Conservation (phyloP, 1,140 invertebrate genomes). For the Drosophila quadrilineata region DNA sequence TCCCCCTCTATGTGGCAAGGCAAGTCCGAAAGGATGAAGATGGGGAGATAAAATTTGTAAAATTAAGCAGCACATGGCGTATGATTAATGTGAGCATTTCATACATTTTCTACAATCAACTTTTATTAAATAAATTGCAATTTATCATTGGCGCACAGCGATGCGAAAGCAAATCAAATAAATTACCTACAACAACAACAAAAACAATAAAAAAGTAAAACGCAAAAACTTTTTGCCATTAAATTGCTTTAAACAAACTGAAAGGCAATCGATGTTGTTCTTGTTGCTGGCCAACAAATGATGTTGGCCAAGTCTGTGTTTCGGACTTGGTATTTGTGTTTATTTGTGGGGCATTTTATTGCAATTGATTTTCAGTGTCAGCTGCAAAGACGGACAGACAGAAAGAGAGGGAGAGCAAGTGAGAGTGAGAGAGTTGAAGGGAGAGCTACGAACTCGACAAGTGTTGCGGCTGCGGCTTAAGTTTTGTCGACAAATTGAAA, state of each 20-base stretch:
- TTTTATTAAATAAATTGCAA: conserved; percentile 66
- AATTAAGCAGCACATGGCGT: conserved; percentile 64
- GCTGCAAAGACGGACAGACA: conserved; percentile 50
- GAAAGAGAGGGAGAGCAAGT: conserved; percentile 13
- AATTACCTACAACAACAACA: conserved; percentile 54
- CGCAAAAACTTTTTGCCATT: conserved; percentile 74
- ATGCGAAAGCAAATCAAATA: conserved; percentile 64
- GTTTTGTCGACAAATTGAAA: conserved; percentile 76
- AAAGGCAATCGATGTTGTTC: conserved; percentile 41
- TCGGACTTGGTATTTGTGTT: conserved; percentile 45
- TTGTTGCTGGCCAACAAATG: neutral
- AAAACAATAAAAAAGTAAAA: no score
- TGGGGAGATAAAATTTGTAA: conserved; percentile 11
- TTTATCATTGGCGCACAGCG: conserved; percentile 50
- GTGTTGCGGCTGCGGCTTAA: conserved; percentile 73
- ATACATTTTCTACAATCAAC: conserved; percentile 53
- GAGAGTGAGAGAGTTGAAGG: conserved; percentile 3
- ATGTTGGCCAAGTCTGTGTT: neutral
- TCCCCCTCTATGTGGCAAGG: no score
- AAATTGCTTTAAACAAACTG: conserved; percentile 64
- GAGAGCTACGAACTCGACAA: conserved; percentile 32
- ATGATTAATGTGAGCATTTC: conserved; percentile 62
- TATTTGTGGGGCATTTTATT: conserved; percentile 60
- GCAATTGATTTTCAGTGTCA: conserved; percentile 77
- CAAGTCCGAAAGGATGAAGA: neutral